Base-by-base conservation (phyloP, 2,113 vertebrate species). In the Carollia perspicillata region DNA sequence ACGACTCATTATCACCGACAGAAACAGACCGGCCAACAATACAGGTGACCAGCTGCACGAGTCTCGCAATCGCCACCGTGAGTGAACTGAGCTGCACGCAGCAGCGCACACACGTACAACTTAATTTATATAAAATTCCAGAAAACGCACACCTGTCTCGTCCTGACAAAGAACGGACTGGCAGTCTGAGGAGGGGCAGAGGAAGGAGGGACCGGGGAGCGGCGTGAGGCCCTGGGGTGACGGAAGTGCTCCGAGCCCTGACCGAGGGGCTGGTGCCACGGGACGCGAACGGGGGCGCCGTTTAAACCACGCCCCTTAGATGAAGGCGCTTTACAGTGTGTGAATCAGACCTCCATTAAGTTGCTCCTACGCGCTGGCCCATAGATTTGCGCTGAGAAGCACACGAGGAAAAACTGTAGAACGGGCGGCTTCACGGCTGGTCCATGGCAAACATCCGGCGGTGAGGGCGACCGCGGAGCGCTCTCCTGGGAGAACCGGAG, bases 321-420 rank as follows among this genome's bases (percentile, higher is more conserved):
- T 51, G n/a, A 37, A 49, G 40, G 65, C 5, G 0, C 3, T 65
- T 84, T 69, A 44, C 18, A 40, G 33, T 51, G 30, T 10, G 53
- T 35, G 89, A 83, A 75, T 84, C 12, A 86, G 49, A 65, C 40
- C 28, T 92, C 71, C 85, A 16, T n/a, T 23, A 77, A 92, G 47
- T 1, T 20, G 7, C 79, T 78, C 55, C 84, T 37, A 68, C 10
- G 20, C 8, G 9, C 5, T 44, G 68, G 23, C 33, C 30, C 42
- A 55, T 2, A 47, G 49, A 14, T 71, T 66, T 17, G 33, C 17
- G 79, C 53, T 75, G 37, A 89, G 68, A 93, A 71, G 28, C 71
- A 84, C 30, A 79, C 8, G 20, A 68, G 85, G 60, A 18, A 60
- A 20, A 87, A 22, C 83, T 1, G 47, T 63, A 35, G 63, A 85